Evolutionary conservation across 1,140 invertebrate species (phyloP).

Genomic region (Cotesia typhae): DNA sequence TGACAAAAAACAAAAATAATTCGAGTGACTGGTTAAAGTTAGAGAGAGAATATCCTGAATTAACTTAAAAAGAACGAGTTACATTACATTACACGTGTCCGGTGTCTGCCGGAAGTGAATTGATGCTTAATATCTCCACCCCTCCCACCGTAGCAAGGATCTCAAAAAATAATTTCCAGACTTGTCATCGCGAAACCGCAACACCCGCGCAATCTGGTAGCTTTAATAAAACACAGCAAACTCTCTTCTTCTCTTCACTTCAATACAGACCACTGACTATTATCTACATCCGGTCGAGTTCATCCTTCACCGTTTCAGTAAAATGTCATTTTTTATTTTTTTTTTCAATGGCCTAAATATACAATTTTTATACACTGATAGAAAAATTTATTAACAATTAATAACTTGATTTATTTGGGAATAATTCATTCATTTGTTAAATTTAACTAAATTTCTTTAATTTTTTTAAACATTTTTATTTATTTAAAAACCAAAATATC

Average conservation of each 20-base stretch:
- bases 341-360: slow-evolving; percentile 9
- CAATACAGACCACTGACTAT: slow-evolving; percentile 49
- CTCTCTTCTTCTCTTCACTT: slow-evolving; percentile 52
- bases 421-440: no score
- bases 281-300: slow-evolving; percentile 59
- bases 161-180: slow-evolving; percentile 58
- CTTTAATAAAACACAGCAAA: slow-evolving; percentile 46
- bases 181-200: slow-evolving; percentile 61
- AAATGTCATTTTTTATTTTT: slow-evolving; percentile 4
- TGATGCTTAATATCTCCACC: background rate
- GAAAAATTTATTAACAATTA: no score
- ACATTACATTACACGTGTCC: background rate
- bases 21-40: no score
- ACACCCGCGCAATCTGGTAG: slow-evolving; percentile 45
- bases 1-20: no score
- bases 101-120: background rate
- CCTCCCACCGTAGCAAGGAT: slow-evolving; percentile 20
- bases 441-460: no score
- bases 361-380: no score
- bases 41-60: no score
- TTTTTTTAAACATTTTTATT: no score
- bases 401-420: no score
- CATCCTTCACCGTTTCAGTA: slow-evolving; percentile 44
- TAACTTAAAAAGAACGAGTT: no score
- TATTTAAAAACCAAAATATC: no score